Base-by-base conservation (phyloP, 2,888 invertebrate species). In the Idaea dimidiata region DNA sequence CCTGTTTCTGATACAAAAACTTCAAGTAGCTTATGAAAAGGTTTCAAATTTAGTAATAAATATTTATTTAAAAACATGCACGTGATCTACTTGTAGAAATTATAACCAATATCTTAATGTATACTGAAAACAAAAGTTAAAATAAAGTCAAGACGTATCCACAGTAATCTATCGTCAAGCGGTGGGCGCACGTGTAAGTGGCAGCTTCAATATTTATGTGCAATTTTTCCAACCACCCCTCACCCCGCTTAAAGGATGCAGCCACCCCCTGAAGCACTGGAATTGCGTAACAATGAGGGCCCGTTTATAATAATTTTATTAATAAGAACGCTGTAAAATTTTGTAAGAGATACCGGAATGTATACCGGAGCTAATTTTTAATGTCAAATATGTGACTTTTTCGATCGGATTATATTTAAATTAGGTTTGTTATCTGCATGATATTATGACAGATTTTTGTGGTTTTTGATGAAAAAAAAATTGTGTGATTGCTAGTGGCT, bases 141-240 rank as follows among this genome's bases (percentile, higher is more conserved):
- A 55, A 16, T 56, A 69, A 62, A 59, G 59, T n/a, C 31, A 18
- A 56, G 70, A 32, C 72, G 32, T 74, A 76, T 89, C 92, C 87
- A 81, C 69, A 65, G 57, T 76, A 80, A 59, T 54, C 79, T 67
- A 60, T 59, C 80, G 62, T 59, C 66, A 65, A 72, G 77, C 85
- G 76, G 80, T 80, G 85, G 88, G 88, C 90, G 89, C 92, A 92
- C 92, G 91, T 92, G 92, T 91, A 92, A 91, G 89, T 92, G 92
- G 92, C 92, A 91, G 91, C 92, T 92, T 90, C 92, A 92, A 92
- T 92, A 92, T 92, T 92, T 92, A 92, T 91, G 92, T 89, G 90
- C 91, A 92, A 92, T 92, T 92, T 92, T 92, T 91, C 91, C 91
- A 85, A 82, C 84, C 68, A 66, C 71, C 76, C 66, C 71, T 72